These are phyloP conservation scores for Petromus typicus DNA, from an alignment of 2,113 vertebrate species.

Conservation along the genomic window DNA sequence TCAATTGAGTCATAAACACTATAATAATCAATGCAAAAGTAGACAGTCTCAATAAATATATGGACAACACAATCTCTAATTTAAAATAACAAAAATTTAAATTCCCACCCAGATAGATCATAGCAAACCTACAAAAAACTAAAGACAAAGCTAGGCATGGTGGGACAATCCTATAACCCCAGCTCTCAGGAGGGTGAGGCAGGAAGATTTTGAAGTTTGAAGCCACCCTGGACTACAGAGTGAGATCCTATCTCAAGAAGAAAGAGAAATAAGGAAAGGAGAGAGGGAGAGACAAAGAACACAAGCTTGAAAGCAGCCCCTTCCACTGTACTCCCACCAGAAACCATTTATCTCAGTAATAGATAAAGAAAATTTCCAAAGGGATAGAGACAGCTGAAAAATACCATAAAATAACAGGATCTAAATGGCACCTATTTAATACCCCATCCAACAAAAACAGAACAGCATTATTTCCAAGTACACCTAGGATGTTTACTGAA, in stretches of 20 bases:
- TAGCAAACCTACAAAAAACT: slow-evolving; percentile 7
- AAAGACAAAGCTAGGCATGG: not conserved
- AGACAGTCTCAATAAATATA: slow-evolving; percentile 24
- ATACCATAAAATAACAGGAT: not conserved
- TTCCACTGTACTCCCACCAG: not conserved
- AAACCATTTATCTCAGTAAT: not conserved
- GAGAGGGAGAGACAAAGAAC: not conserved
- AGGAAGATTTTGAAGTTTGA: not conserved
- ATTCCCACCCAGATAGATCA: not conserved
- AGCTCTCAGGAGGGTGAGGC: not conserved
- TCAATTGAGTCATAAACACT: not conserved
- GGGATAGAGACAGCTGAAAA: not conserved
- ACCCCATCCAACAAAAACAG: not conserved
- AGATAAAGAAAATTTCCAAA: not conserved
- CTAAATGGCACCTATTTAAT: not conserved
- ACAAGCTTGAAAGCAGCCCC: not conserved
- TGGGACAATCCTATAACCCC: not conserved
- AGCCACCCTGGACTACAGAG: not conserved
- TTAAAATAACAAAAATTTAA: not conserved
- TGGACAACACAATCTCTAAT: not conserved
- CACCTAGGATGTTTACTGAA: not conserved
- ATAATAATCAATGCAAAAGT: not conserved
- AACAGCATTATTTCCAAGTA: not conserved
- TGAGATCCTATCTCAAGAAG: not conserved
- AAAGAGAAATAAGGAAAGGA: not conserved